These are phyloP conservation scores for Halictus rubicundus DNA, from an alignment of 1,140 invertebrate genomes.

Conservation along the genomic window DNA sequence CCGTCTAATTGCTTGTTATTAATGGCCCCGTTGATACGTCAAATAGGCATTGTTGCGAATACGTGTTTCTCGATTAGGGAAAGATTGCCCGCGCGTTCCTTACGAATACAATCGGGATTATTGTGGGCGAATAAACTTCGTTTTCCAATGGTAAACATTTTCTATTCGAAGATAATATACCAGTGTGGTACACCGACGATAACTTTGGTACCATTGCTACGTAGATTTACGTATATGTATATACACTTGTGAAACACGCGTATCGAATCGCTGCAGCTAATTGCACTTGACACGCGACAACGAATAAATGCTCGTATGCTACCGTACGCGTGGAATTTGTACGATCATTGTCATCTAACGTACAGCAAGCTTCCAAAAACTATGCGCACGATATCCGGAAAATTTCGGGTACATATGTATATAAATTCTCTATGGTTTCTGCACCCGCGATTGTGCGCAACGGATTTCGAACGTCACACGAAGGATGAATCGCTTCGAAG, in stretches of 20 bases:
- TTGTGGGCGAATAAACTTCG: background rate
- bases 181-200: conserved; percentile 20
- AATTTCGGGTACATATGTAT: background rate
- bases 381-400: background rate
- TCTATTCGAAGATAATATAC: conserved; percentile 31
- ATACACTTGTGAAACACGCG: conserved; percentile 8
- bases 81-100: background rate
- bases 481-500: conserved; percentile 8
- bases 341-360: background rate
- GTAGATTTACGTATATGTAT: background rate
- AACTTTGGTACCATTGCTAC: conserved; percentile 25
- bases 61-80: background rate
- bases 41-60: background rate
- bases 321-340: background rate
- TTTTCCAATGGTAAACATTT: conserved; percentile 27
- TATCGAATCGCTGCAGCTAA: background rate
- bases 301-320: background rate
- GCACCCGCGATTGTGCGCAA: background rate
- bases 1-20: background rate
- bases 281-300: background rate
- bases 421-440: background rate
- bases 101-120: background rate
- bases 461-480: background rate
- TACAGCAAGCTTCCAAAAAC: conserved; percentile 14
- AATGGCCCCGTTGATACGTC: background rate